Percentiles rank a stretch among this genome's conserved stretches.
Evolutionary conservation across 2,888 invertebrate genomes (phyloP).

Genomic region (Apodemia mormo): DNA sequence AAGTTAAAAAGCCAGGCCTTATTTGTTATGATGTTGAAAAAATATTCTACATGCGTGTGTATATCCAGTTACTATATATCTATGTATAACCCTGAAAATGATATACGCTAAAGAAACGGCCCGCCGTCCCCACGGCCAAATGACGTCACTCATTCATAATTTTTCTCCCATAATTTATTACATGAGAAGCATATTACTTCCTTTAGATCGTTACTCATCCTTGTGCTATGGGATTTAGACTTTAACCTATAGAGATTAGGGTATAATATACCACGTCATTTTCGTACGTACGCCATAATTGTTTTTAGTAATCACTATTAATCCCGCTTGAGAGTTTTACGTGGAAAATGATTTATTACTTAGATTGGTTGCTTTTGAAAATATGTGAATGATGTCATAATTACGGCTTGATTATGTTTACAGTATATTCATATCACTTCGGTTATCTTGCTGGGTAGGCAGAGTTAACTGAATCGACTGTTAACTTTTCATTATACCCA

Average conservation of each 20-base stretch:
- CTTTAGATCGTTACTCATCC: slow-evolving; percentile 12
- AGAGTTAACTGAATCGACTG: too few relatives aligned
- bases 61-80: slow-evolving; percentile 1
- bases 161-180: slow-evolving; percentile 34
- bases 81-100: slow-evolving; percentile 24
- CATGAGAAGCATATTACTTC: slow-evolving; percentile 17
- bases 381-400: neutral
- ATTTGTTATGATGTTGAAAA: too few relatives aligned
- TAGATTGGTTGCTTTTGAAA: neutral
- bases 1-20: too few relatives aligned
- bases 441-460: too few relatives aligned
- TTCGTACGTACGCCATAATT: neutral
- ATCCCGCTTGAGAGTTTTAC: slow-evolving; percentile 15
- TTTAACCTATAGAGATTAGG: neutral
- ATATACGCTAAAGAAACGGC: neutral
- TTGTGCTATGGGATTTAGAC: neutral
- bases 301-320: slow-evolving; percentile 7
- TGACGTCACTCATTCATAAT: slow-evolving; percentile 36
- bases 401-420: neutral
- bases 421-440: too few relatives aligned
- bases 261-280: neutral
- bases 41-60: too few relatives aligned
- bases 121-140: slow-evolving; percentile 24
- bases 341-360: slow-evolving; percentile 6
- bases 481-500: too few relatives aligned